Evolutionary conservation across 2,797 vertebrate genomes (phyloP).

Genomic region (Dicrostonyx torquatus): DNA sequence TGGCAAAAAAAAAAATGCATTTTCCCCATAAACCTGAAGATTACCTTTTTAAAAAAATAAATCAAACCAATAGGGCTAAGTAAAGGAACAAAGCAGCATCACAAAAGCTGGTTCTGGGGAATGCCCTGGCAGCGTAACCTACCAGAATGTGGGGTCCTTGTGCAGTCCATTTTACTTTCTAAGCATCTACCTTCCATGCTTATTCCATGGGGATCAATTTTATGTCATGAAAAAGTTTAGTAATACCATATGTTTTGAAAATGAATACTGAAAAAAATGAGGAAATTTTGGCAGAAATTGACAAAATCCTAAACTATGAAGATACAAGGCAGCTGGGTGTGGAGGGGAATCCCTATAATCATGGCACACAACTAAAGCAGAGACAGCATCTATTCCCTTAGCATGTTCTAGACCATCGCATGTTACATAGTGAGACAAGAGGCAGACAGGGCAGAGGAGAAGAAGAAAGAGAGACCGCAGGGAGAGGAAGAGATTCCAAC

Average conservation of each 20-base stretch:
- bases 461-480: not conserved
- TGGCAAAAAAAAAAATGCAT: not conserved
- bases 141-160: not conserved
- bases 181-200: constrained; percentile 9
- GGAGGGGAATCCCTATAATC: not conserved
- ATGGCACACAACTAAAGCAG: not conserved
- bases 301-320: constrained; percentile 40
- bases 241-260: constrained; percentile 37
- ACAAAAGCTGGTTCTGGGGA: not conserved
- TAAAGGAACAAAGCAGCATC: constrained; percentile 7
- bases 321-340: not conserved
- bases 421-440: not conserved
- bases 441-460: no score
- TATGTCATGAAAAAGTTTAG: not conserved
- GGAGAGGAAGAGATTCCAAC: not conserved
- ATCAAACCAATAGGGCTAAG: not conserved
- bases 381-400: not conserved
- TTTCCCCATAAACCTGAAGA: constrained; percentile 21
- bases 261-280: not conserved
- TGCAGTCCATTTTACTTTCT: not conserved
- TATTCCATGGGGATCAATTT: constrained; percentile 21
- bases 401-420: not conserved
- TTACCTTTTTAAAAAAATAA: not conserved
- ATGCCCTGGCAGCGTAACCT: not conserved
- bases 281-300: not conserved